Evolutionary conservation across 2,888 invertebrate genomes (phyloP).

Genomic region (Chrysina gloriosa): DNA sequence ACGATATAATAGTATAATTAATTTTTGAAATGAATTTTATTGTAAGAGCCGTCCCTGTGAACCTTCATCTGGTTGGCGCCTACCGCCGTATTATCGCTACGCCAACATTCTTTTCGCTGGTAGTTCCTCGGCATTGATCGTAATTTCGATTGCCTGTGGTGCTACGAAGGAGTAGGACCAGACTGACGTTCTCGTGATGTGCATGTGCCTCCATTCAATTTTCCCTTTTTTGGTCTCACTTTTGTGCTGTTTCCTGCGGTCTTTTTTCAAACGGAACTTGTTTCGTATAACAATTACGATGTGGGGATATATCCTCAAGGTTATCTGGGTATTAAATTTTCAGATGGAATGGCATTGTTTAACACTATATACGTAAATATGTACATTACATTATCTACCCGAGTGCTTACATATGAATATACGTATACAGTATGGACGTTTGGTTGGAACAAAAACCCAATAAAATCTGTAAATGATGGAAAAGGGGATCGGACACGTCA

Average conservation of each 20-base stretch:
- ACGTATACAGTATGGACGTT: too few species aligned
- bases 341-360: too few species aligned
- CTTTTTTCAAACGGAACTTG: background rate
- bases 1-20: too few species aligned
- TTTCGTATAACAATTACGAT: too few species aligned
- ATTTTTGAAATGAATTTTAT: background rate
- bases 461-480: too few species aligned
- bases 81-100: conserved; percentile 10
- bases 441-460: too few species aligned
- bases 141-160: background rate
- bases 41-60: background rate
- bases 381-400: too few species aligned
- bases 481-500: too few species aligned
- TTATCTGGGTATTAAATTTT: too few species aligned
- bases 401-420: too few species aligned
- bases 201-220: background rate
- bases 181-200: background rate
- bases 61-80: conserved; percentile 20
- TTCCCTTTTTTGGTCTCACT: background rate
- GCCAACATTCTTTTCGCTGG: conserved; percentile 7
- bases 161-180: background rate
- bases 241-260: background rate
- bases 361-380: too few species aligned
- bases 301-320: too few species aligned
- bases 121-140: background rate